Base-by-base conservation (phyloP, 2,797 vertebrate species). In the Pempheris klunzingeri region DNA sequence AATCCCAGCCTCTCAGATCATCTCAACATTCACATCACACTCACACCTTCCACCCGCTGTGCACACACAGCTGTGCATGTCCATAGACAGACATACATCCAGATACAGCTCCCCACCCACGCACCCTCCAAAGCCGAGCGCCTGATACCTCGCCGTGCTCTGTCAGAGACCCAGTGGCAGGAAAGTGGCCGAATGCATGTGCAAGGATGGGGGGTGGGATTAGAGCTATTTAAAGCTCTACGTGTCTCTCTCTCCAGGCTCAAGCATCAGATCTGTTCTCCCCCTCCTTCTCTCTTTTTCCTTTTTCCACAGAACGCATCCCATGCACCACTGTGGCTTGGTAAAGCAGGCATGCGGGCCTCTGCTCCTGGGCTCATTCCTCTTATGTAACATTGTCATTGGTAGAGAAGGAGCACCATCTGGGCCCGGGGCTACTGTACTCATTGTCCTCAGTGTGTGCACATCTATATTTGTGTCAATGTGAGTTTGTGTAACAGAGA, bases 181-280 rank as follows among this genome's bases (percentile, higher is more conserved):
- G 62, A 90, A 89, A 91, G 84, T 87, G 88, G 78, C 77, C 69
- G 55, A 86, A 68, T 86, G 77, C 85, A 83, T 90, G 89, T 88
- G 86, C 55, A 74, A 77, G 83, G 85, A 88, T 88, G 90, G 82
- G 30, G 88, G 88, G 90, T 80, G 84, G 90, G 87, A 93, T 92
- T 91, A 90, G 76, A 82, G 82, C 92, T 94, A 94, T 94, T 94
- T 94, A 91, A 93, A 94, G 92, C 91, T 59, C 63, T 77, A 79
- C 52, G 50, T 69, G 83, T 92, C 88, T 85, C 79, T 87, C 83
- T 91, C 87, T 86, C 58, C 68, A 69, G 85, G 85, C 86, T 86
- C 57, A 20, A 86, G 82, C 86, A 82, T 64, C 76, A 85, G 81
- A 88, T 85, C 85, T 17, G 41, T 64, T 4, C 78, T 18, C 47